Evolutionary conservation across 2,888 invertebrate genomes (phyloP), one percentile per base, ranked within the genome.

Genomic region (Amphiduros pacificus): DNA sequence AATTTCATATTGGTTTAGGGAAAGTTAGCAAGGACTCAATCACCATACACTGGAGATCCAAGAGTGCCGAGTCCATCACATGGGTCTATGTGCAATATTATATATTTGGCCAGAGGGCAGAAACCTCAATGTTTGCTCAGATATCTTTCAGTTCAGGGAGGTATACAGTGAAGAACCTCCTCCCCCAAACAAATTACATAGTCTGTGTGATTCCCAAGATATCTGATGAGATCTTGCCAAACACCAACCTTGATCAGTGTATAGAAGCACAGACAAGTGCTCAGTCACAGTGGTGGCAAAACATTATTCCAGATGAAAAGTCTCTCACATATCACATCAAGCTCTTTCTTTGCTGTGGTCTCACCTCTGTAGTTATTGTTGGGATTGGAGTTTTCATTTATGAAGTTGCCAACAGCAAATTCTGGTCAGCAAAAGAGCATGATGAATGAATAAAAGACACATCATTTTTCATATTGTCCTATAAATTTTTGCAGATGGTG

Each of bases 51-150:
- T n/a, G n/a, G n/a, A n/a, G n/a, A n/a, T n/a, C n/a, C n/a, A n/a
- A n/a, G n/a, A n/a, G n/a, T n/a, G n/a, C n/a, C n/a, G n/a, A n/a
- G n/a, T n/a, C n/a, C n/a, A n/a, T n/a, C n/a, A n/a, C n/a, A n/a
- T n/a, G n/a, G n/a, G n/a, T 61, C 27, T 24, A 52, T 27, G 31
- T 63, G 5, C 60, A 61, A 14, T 61, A 63, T 24, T 61, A 63
- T 36, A 32, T 52, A 0, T 63, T 63, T 41, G 63, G 63, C 4
- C 20, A n/a, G 48, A 50, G 59, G 11, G 44, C 22, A 60, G 52
- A 49, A 28, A 52, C 49, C 20, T 52, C 11, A 41, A 56, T 24
- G 28, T 63, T 40, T 24, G 27, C n/a, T 41, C 49, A 17, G 36
- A n/a, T 29, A 27, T 51, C 32, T n/a, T 29, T 6, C 31, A 52